Evolutionary conservation across 2,797 vertebrate species (phyloP).

Genomic region (Pelodytes ibericus): DNA sequence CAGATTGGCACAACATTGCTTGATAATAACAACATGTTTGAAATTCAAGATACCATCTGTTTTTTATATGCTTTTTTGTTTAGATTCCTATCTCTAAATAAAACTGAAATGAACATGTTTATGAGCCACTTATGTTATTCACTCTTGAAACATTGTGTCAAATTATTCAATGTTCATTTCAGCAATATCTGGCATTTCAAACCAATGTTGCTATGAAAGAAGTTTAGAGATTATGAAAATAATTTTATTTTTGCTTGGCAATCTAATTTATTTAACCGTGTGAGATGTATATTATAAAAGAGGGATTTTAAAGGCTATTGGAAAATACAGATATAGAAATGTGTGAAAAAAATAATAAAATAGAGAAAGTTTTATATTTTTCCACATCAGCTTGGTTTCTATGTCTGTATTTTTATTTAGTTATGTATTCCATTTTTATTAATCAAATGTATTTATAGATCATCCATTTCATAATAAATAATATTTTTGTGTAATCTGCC

Average conservation of each 20-base stretch:
- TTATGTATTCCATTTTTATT: too few species aligned
- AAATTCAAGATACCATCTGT: slow-evolving; percentile 64
- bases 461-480: too few species aligned
- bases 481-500: too few species aligned
- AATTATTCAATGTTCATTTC: slow-evolving; percentile 43
- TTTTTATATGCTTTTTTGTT: slow-evolving; percentile 42
- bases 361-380: too few species aligned
- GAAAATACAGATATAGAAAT: too few species aligned
- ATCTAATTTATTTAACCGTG: too few species aligned
- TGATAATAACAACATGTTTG: slow-evolving; percentile 62
- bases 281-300: too few species aligned
- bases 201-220: slow-evolving; percentile 41
- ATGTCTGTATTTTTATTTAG: too few species aligned
- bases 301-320: too few species aligned
- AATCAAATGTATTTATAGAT: too few species aligned
- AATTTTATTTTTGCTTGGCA: neutral
- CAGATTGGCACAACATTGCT: slow-evolving; percentile 63
- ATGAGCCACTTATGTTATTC: slow-evolving; percentile 32
- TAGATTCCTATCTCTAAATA: slow-evolving; percentile 23
- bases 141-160: slow-evolving; percentile 40
- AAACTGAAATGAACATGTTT: slow-evolving; percentile 39
- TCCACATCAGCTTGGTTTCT: too few species aligned
- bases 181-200: slow-evolving; percentile 33
- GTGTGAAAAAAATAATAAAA: too few species aligned
- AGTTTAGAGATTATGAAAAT: slow-evolving; percentile 35